Evolutionary conservation across 2,888 invertebrate genomes (phyloP).

Genomic region (Ernsta delagoae): DNA sequence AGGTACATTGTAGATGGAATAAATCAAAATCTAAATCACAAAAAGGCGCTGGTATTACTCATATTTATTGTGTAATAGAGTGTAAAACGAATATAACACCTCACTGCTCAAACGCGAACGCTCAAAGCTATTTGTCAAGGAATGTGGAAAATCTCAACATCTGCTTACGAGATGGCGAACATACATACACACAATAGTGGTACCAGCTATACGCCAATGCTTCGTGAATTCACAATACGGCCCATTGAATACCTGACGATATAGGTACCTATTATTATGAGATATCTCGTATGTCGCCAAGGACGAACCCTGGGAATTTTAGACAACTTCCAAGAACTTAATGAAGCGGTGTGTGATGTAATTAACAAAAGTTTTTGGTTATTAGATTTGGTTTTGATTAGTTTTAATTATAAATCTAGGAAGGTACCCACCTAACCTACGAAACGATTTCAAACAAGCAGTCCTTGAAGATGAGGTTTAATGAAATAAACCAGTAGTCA

Average conservation of each 20-base stretch:
- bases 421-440: too few species aligned
- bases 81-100: neutral
- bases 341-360: neutral
- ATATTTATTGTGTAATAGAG: neutral
- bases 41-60: neutral
- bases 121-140: conserved; percentile 1
- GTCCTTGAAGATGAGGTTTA: too few species aligned
- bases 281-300: conserved; percentile 27
- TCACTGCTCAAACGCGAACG: neutral
- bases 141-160: conserved; percentile 13
- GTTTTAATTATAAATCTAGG: too few species aligned
- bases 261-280: conserved; percentile 1
- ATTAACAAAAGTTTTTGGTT: neutral
- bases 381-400: neutral
- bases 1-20: too few species aligned
- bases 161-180: neutral
- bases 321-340: neutral
- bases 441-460: too few species aligned
- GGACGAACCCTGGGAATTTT: conserved; percentile 40
- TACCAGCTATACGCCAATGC: conserved; percentile 58
- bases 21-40: neutral
- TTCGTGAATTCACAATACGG: conserved; percentile 54
- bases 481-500: too few species aligned
- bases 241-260: conserved; percentile 51
- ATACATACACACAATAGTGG: conserved; percentile 52